Evolutionary conservation across 2,888 invertebrate species (phyloP), one percentile per base, ranked within the genome.

Genomic region (Chymomyza procnemis): DNA sequence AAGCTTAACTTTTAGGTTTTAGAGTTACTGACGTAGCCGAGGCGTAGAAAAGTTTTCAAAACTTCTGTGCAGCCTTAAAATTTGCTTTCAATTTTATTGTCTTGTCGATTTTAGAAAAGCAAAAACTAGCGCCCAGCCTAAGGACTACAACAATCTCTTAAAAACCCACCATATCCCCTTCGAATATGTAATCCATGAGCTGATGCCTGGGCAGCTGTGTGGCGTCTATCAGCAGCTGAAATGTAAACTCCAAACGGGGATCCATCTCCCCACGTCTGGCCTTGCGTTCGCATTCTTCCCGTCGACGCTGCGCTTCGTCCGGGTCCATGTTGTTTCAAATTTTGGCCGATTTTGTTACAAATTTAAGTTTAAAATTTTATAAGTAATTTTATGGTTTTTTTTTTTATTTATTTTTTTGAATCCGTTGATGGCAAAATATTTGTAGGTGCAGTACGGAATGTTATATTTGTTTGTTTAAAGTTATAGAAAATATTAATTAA

Each of bases 211-310:
- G 94, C 61, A 97, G 91, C 16, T 95, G 95, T 0, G 96, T 96
- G 61, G 95, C 96, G 85, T 97, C 96, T 89, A 96, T 95, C 76
- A 97, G 92, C 60, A 97, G 93, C 89, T 97, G 97, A 92, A 97
- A 97, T 68, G 96, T 95, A 91, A 96, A 97, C 92, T 97, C 97
- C 93, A 97, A 91, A 71, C 97, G 93, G 87, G 97, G 96, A 91
- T 97, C 97, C 95, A 97, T 97, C 91, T 97, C 97, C 92, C 97
- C 97, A 67, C 97, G 93, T 66, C 97, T 93, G 14, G 96, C 96
- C 89, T 96, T 96, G 81, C 96, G 93, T 92, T 97, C 96, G 94
- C 96, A 96, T 96, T 97, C 96, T 94, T 97, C 96, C 71, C 96
- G 93, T 71, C 96, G 93, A 76, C 94, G 93, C 95, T 95, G 90